Evolutionary conservation across 2,888 invertebrate genomes (phyloP).

Genomic region (Sylvicola fuscatus): DNA sequence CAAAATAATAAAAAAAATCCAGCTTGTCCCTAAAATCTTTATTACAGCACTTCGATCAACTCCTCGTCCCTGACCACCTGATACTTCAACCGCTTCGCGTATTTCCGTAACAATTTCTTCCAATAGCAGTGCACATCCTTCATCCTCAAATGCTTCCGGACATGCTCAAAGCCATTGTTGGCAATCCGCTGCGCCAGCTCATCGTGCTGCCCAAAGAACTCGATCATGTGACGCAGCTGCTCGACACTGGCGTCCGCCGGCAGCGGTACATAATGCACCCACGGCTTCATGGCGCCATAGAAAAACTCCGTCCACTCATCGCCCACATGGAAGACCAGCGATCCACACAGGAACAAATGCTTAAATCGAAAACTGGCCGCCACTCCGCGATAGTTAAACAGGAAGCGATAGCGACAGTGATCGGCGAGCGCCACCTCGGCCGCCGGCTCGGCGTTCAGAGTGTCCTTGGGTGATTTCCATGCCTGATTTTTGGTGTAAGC

Average conservation of each 20-base stretch:
- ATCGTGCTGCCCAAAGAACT: conserved; percentile 60
- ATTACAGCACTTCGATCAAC: conserved; percentile 30
- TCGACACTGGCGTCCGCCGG: conserved; percentile 28
- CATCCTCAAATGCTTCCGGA: conserved; percentile 65
- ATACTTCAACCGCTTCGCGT: conserved; percentile 51
- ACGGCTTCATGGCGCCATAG: conserved; percentile 73
- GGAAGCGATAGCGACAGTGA: conserved; percentile 82
- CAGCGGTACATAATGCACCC: conserved; percentile 91
- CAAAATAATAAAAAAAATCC: too few species aligned
- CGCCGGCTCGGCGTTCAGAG: conserved; percentile 64
- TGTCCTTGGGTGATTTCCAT: conserved; percentile 92
- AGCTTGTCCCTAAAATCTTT: too few species aligned
- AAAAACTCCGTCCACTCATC: conserved; percentile 91
- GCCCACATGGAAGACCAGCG: conserved; percentile 85
- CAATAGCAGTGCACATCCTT: conserved; percentile 76
- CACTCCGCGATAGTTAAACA: conserved; percentile 92
- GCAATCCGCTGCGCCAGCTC: conserved; percentile 57
- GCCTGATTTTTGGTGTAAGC: conserved; percentile 96
- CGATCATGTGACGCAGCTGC: conserved; percentile 48
- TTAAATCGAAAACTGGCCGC: conserved; percentile 95
- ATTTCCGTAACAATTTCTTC: conserved; percentile 51
- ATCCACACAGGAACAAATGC: conserved; percentile 82
- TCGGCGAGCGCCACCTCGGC: conserved; percentile 71
- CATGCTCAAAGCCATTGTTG: conserved; percentile 56
- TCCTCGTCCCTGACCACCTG: conserved; percentile 34